A percentile compares a stretch with the other conserved stretches of the same genome.
These are phyloP conservation scores for Oophaga pumilio DNA, from an alignment of 2,113 vertebrate genomes.

Conservation along the genomic window DNA sequence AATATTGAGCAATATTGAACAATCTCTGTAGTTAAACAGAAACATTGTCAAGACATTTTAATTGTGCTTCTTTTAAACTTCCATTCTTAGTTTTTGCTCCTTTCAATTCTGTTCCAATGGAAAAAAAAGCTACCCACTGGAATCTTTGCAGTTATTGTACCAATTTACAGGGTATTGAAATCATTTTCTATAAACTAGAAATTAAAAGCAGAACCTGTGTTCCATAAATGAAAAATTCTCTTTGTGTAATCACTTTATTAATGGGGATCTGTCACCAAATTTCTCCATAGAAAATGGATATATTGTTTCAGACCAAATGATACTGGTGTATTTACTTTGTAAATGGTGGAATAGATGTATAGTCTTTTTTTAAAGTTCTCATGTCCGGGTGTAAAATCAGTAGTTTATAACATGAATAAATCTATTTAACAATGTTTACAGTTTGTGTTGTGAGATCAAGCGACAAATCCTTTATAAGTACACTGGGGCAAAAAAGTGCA, in stretches of 20 bases:
- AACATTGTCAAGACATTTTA: constrained; percentile 31
- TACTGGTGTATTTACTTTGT: too few relatives aligned
- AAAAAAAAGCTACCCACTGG: neutral
- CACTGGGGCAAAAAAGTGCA: neutral
- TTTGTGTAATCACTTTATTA: neutral
- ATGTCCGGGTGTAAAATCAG: too few relatives aligned
- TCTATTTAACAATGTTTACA: too few relatives aligned
- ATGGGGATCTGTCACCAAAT: too few relatives aligned
- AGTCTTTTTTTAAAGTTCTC: too few relatives aligned
- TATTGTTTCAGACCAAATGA: too few relatives aligned
- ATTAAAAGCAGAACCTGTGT: neutral
- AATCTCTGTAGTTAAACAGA: constrained; percentile 32
- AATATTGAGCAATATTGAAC: constrained; percentile 42
- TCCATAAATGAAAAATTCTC: neutral
- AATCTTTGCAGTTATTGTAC: neutral
- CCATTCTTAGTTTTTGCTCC: neutral
- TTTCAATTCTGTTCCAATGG: neutral
- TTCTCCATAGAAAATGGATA: too few relatives aligned
- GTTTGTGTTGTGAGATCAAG: too few relatives aligned
- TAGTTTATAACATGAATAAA: too few relatives aligned
- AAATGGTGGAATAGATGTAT: too few relatives aligned
- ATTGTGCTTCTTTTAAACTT: constrained; percentile 3
- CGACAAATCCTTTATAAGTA: neutral
- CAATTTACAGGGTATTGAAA: neutral
- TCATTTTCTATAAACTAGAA: neutral